These are phyloP conservation scores for Saxicola maurus DNA, from an alignment of 2,797 vertebrate species.

Conservation along the genomic window DNA sequence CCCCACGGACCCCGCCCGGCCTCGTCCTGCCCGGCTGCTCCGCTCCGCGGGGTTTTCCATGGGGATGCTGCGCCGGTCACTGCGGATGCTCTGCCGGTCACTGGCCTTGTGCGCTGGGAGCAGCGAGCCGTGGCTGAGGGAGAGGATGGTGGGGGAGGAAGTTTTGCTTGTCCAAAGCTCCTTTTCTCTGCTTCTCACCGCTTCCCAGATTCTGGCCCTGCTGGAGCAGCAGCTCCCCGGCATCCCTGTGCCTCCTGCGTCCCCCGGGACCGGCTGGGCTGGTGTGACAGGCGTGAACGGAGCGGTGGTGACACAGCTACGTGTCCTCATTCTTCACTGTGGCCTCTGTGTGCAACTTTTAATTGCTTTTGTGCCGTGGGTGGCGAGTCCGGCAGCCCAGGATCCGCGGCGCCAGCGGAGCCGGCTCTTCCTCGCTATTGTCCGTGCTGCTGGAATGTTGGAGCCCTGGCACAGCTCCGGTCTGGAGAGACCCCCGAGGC, in stretches of 20 bases:
- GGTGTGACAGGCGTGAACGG: slow-evolving; percentile 15
- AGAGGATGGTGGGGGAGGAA: neutral
- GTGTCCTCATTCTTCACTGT: slow-evolving; percentile 30
- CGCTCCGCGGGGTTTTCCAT: accelerated
- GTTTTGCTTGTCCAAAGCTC: neutral
- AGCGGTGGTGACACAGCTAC: neutral
- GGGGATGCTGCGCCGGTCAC: neutral
- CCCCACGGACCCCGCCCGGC: accelerated
- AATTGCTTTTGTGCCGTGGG: slow-evolving; percentile 53
- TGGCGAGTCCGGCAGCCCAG: slow-evolving; percentile 20
- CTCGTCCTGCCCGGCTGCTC: accelerated
- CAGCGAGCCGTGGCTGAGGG: neutral
- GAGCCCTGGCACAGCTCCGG: neutral
- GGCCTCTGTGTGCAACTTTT: slow-evolving; percentile 44
- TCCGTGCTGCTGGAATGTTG: neutral
- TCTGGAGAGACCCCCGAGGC: neutral
- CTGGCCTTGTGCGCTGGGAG: neutral
- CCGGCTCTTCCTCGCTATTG: neutral
- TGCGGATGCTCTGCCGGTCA: neutral
- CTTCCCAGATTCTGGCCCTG: accelerated
- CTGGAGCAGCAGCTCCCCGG: neutral
- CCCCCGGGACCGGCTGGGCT: neutral
- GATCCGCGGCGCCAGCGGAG: neutral
- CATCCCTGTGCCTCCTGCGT: accelerated
- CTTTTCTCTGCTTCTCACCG: accelerated